Percentiles rank a stretch among this genome's conserved stretches.
Evolutionary conservation across 2,797 vertebrate species (phyloP).

Genomic region (Protonibea diacanthus): DNA sequence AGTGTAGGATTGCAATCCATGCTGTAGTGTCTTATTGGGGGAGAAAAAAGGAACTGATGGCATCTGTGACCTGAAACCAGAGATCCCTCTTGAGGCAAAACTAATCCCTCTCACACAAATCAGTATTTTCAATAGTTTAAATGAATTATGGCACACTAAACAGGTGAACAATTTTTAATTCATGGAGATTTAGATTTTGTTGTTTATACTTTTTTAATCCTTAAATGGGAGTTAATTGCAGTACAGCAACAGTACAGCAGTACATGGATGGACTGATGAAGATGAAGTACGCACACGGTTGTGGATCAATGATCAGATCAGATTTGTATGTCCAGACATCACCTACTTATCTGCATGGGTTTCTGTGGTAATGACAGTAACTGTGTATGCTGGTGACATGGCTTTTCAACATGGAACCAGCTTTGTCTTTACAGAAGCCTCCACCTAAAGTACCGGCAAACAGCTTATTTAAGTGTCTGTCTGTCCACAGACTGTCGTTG

Average conservation of each 20-base stretch:
- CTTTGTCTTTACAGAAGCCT: too few species aligned
- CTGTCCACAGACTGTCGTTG: too few species aligned
- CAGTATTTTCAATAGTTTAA: not conserved
- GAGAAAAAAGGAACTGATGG: not conserved
- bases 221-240: not conserved
- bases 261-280: not conserved
- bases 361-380: too few species aligned
- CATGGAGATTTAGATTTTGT: not conserved
- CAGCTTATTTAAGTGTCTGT: too few species aligned
- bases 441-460: too few species aligned
- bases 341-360: too few species aligned
- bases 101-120: not conserved
- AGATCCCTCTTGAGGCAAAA: not conserved
- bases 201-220: not conserved
- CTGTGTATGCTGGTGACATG: too few species aligned
- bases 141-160: not conserved
- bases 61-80: not conserved
- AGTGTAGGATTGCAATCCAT: not conserved
- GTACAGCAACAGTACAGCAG: too few species aligned
- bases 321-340: too few species aligned
- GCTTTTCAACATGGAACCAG: too few species aligned
- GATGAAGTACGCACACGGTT: not conserved
- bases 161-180: not conserved
- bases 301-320: too few species aligned
- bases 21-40: slow-evolving; percentile 10